These are phyloP conservation scores for Lepidocolaptes lacrymiger DNA, from an alignment of 2,797 vertebrate genomes.

Conservation along the genomic window DNA sequence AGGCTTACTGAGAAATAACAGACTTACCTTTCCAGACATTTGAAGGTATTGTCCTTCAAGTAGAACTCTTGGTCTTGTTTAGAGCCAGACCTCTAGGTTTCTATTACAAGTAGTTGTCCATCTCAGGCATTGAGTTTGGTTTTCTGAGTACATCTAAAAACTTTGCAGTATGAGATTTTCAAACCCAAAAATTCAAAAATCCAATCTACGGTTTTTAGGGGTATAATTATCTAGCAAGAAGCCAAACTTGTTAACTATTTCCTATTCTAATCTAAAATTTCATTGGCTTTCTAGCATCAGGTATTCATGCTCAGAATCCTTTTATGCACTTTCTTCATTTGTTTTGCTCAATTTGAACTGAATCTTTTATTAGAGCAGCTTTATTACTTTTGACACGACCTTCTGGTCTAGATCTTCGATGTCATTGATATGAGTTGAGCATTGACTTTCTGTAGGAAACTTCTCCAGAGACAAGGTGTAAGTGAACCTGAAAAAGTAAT, in stretches of 20 bases:
- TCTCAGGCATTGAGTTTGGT: background rate
- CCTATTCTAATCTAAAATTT: background rate
- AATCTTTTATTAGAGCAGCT: background rate
- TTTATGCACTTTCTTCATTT: fast-evolving
- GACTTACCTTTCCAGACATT: background rate
- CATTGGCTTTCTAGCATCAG: background rate
- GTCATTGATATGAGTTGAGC: background rate
- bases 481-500: background rate
- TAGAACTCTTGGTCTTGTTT: background rate
- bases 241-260: background rate
- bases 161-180: background rate
- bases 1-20: background rate
- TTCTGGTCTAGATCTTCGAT: background rate
- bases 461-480: background rate
- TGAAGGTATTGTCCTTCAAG: background rate
- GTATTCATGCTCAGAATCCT: background rate
- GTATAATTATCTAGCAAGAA: background rate
- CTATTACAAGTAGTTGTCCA: background rate
- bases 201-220: background rate
- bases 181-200: background rate
- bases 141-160: background rate
- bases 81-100: background rate
- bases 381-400: background rate
- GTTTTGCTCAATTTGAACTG: background rate
- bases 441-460: background rate